Evolutionary conservation across 1,140 invertebrate genomes (phyloP).

Genomic region (Magallana gigas): DNA sequence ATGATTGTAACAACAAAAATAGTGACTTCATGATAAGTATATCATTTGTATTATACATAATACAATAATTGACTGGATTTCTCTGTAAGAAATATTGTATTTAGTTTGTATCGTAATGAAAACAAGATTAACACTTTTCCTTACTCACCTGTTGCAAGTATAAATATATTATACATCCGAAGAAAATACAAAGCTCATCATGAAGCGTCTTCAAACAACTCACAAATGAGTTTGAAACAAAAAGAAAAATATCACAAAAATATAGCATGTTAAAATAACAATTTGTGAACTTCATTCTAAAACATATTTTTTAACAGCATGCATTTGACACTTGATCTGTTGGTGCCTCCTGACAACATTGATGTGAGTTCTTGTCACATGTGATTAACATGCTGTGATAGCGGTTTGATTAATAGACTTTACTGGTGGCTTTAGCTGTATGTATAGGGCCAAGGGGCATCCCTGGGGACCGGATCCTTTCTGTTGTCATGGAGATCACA

Average conservation of each 20-base stretch:
- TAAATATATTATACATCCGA: too few relatives aligned
- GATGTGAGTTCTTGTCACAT: background rate
- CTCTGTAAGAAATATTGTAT: too few relatives aligned
- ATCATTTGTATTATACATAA: too few relatives aligned
- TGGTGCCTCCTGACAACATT: background rate
- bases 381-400: background rate
- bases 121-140: too few relatives aligned
- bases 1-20: background rate
- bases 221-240: too few relatives aligned
- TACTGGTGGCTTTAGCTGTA: constrained; percentile 49
- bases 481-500: constrained; percentile 64
- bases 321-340: background rate
- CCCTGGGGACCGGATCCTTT: constrained; percentile 60
- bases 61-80: too few relatives aligned
- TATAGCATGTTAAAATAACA: too few relatives aligned
- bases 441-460: constrained; percentile 62
- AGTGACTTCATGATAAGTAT: background rate
- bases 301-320: background rate
- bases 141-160: too few relatives aligned
- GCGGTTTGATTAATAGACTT: constrained; percentile 48
- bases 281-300: background rate
- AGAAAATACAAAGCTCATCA: too few relatives aligned
- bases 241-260: too few relatives aligned
- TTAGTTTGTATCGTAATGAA: too few relatives aligned
- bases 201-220: too few relatives aligned